phyloP scores from a whole-genome alignment of 2,888 invertebrate genomes.

The Sminthurides aquaticus region DNA sequence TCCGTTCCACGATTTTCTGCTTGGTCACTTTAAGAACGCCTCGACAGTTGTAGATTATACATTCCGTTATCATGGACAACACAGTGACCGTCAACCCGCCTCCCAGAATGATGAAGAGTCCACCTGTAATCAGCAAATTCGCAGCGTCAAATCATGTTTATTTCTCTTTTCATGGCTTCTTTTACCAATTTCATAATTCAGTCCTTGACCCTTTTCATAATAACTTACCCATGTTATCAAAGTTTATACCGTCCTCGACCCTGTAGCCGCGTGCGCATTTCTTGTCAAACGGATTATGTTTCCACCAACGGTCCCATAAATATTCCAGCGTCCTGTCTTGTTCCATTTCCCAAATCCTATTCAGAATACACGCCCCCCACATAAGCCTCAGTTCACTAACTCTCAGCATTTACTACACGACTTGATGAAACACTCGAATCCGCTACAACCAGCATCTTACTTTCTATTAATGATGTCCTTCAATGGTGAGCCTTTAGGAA shows the following conservation, averaged over 20 bases:
- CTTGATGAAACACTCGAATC: too few relatives aligned
- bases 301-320: slow-evolving; percentile 94
- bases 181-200: too few relatives aligned
- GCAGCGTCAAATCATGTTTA: neutral
- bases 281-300: slow-evolving; percentile 66
- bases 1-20: neutral
- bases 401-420: neutral
- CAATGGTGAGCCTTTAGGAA: slow-evolving; percentile 87
- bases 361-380: too few relatives aligned
- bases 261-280: slow-evolving; percentile 76
- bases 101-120: neutral
- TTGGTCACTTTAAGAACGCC: neutral
- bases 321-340: slow-evolving; percentile 85
- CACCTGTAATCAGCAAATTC: slow-evolving; percentile 3
- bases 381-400: neutral
- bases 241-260: slow-evolving; percentile 92
- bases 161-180: too few relatives aligned
- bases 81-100: neutral
- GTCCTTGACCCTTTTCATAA: too few relatives aligned
- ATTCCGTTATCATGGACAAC: neutral
- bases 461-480: slow-evolving; percentile 90
- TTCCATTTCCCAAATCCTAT: slow-evolving; percentile 70
- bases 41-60: neutral
- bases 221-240: slow-evolving; percentile 77
- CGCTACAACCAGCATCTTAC: slow-evolving; percentile 62